These are phyloP conservation scores for Tinamus guttatus DNA, from an alignment of 2,113 vertebrate genomes.

Conservation along the genomic window DNA sequence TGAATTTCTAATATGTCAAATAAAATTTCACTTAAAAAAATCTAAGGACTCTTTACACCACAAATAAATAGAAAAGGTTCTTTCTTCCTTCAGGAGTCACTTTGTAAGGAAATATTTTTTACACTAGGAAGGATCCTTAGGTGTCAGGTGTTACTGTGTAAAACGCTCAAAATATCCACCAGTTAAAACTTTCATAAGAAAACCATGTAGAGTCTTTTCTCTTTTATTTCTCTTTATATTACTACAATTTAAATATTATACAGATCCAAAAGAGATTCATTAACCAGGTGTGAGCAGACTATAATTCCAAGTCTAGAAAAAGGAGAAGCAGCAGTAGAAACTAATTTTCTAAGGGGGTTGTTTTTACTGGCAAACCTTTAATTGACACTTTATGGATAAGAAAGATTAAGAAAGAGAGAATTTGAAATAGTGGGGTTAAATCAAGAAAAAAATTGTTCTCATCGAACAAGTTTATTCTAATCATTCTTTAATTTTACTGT, in stretches of 20 bases:
- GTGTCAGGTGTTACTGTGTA: neutral
- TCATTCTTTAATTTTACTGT: neutral
- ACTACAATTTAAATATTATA: neutral
- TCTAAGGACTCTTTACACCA: neutral
- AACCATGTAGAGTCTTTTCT: neutral
- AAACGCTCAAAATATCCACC: neutral
- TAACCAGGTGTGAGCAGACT: neutral
- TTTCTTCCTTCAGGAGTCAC: neutral
- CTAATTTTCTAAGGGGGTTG: neutral
- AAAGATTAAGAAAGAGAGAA: neutral
- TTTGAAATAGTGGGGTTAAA: neutral
- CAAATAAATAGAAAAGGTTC: neutral
- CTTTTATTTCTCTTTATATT: neutral
- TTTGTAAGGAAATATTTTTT: neutral
- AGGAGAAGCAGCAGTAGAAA: conserved; percentile 24
- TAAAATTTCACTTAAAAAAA: neutral
- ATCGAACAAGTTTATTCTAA: neutral
- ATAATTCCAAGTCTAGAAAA: neutral
- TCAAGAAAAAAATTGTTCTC: neutral
- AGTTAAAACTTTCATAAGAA: neutral
- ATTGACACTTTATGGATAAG: neutral
- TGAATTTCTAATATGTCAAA: neutral
- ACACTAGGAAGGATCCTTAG: neutral
- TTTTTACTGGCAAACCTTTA: conserved; percentile 19
- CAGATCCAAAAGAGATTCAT: neutral